phyloP scores from a whole-genome alignment of 2,797 vertebrate species.

The Sebastes kiyomatsui region DNA sequence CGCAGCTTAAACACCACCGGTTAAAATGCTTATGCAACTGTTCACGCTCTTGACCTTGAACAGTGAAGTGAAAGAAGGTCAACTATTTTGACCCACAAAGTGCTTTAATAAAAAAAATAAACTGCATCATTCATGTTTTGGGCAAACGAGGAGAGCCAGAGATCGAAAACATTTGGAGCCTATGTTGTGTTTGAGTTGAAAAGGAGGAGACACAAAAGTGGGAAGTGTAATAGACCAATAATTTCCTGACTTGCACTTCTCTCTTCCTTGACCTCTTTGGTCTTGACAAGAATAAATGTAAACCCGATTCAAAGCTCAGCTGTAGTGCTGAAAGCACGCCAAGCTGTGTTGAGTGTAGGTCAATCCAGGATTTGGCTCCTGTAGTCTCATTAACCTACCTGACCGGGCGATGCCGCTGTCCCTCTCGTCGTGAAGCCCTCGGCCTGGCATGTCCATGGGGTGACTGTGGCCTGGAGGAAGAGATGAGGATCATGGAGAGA shows the following conservation, averaged over 20 bases:
- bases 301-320: slow-evolving; percentile 16
- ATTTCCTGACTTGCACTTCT: background rate
- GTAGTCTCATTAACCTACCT: slow-evolving; percentile 84
- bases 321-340: background rate
- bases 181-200: background rate
- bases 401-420: slow-evolving; percentile 98
- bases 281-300: slow-evolving; percentile 17
- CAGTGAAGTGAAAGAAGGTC: slow-evolving; percentile 6
- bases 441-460: slow-evolving; percentile 98
- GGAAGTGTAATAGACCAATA: background rate
- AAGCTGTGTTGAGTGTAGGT: slow-evolving; percentile 23
- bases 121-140: background rate
- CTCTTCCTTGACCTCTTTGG: background rate
- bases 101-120: background rate
- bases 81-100: slow-evolving; percentile 10
- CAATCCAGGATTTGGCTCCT: slow-evolving; percentile 59
- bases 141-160: background rate
- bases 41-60: slow-evolving; percentile 10
- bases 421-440: slow-evolving; percentile 91
- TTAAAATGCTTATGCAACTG: slow-evolving; percentile 23
- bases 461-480: slow-evolving; percentile 92
- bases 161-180: background rate
- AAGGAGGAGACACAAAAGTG: background rate
- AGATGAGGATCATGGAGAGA: background rate
- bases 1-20: background rate